phyloP scores from a whole-genome alignment of 2,797 vertebrate species.

The Hoplostethus atlanticus region DNA sequence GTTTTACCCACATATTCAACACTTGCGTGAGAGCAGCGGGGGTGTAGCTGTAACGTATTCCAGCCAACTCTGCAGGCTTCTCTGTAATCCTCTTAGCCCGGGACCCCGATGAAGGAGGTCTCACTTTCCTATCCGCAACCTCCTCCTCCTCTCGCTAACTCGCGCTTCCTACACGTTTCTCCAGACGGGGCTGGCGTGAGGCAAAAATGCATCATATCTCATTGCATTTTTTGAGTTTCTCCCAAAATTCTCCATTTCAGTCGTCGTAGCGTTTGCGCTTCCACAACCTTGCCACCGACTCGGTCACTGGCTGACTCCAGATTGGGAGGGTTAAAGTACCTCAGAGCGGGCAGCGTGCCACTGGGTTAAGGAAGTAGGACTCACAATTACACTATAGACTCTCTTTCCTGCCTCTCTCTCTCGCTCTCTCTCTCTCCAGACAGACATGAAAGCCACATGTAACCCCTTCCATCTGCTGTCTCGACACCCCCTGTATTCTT shows the following conservation, averaged over 20 bases:
- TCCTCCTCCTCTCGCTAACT: conserved; percentile 17
- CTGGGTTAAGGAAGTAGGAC: conserved; percentile 3
- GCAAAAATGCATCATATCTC: background rate
- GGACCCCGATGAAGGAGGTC: conserved; percentile 52
- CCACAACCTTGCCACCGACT: background rate
- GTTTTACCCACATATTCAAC: conserved; percentile 12
- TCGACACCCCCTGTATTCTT: conserved; percentile 30
- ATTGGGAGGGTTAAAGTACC: background rate
- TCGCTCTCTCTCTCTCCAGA: conserved; percentile 8
- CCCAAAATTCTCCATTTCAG: background rate
- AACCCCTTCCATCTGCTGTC: conserved; percentile 61
- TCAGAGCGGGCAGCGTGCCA: conserved; percentile 23
- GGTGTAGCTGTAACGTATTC: conserved; percentile 37
- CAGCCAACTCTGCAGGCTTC: conserved; percentile 66
- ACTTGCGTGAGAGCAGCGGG: conserved; percentile 9
- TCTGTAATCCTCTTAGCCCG: conserved; percentile 75
- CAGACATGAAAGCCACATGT: conserved; percentile 46
- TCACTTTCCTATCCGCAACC: conserved; percentile 40
- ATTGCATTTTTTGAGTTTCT: background rate
- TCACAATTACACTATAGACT: conserved; percentile 6
- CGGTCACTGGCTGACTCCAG: background rate
- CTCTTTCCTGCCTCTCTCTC: background rate
- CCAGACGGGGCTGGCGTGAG: background rate
- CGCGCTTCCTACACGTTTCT: conserved; percentile 13
- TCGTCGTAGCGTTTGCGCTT: background rate